A percentile compares a stretch with the other conserved stretches of the same genome.
Evolutionary conservation across 2,113 vertebrate species (phyloP).

Genomic region (Orycteropus afer): DNA sequence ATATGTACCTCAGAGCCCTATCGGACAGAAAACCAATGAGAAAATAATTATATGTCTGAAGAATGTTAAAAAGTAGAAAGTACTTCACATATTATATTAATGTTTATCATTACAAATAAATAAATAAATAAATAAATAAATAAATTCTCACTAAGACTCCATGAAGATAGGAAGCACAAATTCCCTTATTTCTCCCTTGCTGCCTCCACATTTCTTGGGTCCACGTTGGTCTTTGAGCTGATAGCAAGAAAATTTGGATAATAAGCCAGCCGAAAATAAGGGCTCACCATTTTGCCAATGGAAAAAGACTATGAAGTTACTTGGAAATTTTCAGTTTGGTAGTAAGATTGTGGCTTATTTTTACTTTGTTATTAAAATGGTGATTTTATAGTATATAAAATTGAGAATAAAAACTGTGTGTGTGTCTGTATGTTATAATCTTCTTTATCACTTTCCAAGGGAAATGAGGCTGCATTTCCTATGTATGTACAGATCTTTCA

Average conservation of each 20-base stretch:
- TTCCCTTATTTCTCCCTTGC: not conserved
- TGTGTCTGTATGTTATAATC: not conserved
- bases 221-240: not conserved
- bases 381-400: constrained; percentile 6
- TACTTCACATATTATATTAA: not conserved
- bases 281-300: not conserved
- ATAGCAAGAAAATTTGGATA: not conserved
- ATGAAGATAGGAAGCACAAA: not conserved
- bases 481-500: not conserved
- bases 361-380: constrained; percentile 45
- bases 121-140: not conserved
- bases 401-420: not conserved
- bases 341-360: not conserved
- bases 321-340: not conserved
- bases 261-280: constrained; percentile 21
- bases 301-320: constrained; percentile 6
- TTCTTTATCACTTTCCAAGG: not conserved
- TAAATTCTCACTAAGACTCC: not conserved
- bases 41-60: not conserved
- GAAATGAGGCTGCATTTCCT: not conserved
- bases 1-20: not conserved
- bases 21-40: not conserved
- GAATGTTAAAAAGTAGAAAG: constrained; percentile 1
- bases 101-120: not conserved
- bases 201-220: not conserved